Evolutionary conservation across 2,888 invertebrate species (phyloP), one percentile per base, ranked within the genome.

Genomic region (Frankliniella intonsa): DNA sequence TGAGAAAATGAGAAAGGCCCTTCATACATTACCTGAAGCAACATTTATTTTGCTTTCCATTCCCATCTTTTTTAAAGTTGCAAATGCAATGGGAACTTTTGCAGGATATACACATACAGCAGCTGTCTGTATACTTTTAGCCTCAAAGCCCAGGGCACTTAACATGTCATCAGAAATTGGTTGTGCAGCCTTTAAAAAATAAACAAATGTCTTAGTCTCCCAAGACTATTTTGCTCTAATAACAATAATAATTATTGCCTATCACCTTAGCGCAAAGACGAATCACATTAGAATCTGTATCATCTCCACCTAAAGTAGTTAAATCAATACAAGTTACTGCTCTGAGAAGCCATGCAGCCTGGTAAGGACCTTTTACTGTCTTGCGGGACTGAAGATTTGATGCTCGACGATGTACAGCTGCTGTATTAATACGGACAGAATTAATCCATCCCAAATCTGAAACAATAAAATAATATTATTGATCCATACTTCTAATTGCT

Each of bases 91-190:
- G 25, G 89, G 87, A 0, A 98, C 95, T 87, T 95, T 92, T 81
- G 92, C 92, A 0, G 99, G 98, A 88, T 98, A 98, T 3, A 99
- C 96, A 90, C 98, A 99, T 38, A 99, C 95, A 1, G 99, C 98
- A 80, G 95, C 99, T 76, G 95, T 94, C 84, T 89, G 91, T 80
- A 94, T 84, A 11, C 87, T 86, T 12, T 86, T 83, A 82, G 85
- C 84, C 80, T 87, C 85, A 84, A 88, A 86, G 3, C 88, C 87
- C 51, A 90, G 85, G 80, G 84, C 84, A 82, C 86, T 76, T 2
- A 85, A 83, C n/a, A 88, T 82, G 79, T 87, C 84, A 82, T 83
- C 38, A 51, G 88, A 85, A 12, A 91, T 86, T 9, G 93, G 92
- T 86, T 89, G 88, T 14, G 89, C 90, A 38, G 93, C 92, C 89